phyloP scores from a whole-genome alignment of 1,140 invertebrate genomes.

The Drosophila albomicans region DNA sequence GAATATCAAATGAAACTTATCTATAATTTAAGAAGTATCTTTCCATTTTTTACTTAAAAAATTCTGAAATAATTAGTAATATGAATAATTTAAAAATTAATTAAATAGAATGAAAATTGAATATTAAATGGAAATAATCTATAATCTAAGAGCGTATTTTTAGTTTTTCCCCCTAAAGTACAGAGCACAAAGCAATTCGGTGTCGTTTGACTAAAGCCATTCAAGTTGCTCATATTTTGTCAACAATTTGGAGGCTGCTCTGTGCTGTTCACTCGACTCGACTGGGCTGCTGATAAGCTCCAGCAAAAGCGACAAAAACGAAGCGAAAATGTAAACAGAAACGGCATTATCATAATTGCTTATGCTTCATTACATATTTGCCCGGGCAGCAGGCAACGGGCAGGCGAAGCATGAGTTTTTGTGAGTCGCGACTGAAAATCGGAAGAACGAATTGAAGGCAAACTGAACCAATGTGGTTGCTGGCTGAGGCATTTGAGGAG shows the following conservation, averaged over 20 bases:
- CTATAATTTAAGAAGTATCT: no score
- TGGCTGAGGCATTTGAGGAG: neutral
- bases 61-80: no score
- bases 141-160: no score
- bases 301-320: slow-evolving; percentile 14
- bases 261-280: slow-evolving; percentile 13
- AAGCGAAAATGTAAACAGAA: slow-evolving; percentile 65
- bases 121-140: no score
- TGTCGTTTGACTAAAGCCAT: neutral
- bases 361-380: slow-evolving; percentile 83
- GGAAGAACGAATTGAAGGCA: slow-evolving; percentile 44
- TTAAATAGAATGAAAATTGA: no score
- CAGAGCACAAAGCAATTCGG: slow-evolving; percentile 15
- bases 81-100: no score
- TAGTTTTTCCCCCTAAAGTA: neutral
- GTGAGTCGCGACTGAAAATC: slow-evolving; percentile 1
- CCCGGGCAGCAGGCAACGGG: slow-evolving; percentile 1
- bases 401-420: neutral
- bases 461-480: slow-evolving; percentile 38
- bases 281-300: slow-evolving; percentile 52
- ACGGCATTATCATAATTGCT: slow-evolving; percentile 81
- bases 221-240: slow-evolving; percentile 18
- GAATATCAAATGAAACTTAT: no score
- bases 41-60: no score
- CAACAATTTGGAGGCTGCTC: slow-evolving; percentile 37